A percentile compares a stretch with the other conserved stretches of the same genome.
Evolutionary conservation across 2,888 invertebrate species (phyloP).

Genomic region (Drosophila differens): DNA sequence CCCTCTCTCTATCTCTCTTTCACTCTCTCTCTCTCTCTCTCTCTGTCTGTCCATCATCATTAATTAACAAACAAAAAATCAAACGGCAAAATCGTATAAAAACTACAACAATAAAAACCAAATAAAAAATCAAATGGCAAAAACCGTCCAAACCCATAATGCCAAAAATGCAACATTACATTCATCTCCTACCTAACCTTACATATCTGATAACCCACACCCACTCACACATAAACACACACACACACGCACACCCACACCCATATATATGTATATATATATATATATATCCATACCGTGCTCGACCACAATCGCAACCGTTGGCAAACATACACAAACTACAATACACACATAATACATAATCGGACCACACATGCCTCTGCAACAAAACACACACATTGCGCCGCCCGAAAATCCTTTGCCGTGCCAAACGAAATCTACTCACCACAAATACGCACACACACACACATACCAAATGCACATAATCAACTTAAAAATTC

Average conservation of each 20-base stretch:
- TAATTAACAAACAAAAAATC: constrained; percentile 48
- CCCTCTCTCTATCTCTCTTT: not conserved
- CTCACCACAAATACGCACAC: constrained; percentile 24
- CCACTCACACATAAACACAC: constrained; percentile 11
- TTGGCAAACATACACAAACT: constrained; percentile 16
- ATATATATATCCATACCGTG: constrained; percentile 7
- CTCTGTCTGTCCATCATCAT: constrained; percentile 27
- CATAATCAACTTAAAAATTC: constrained; percentile 65
- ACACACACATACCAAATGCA: constrained; percentile 46
- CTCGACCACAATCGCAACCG: constrained; percentile 14
- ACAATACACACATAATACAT: constrained; percentile 16
- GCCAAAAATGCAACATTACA: constrained; percentile 29
- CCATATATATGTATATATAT: not conserved
- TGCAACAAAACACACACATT: constrained; percentile 27
- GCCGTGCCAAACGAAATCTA: constrained; percentile 37
- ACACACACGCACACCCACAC: constrained; percentile 11
- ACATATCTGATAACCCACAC: constrained; percentile 29
- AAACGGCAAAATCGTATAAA: constrained; percentile 28
- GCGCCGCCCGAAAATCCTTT: constrained; percentile 19
- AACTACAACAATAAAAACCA: constrained; percentile 7
- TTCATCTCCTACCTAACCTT: constrained; percentile 36
- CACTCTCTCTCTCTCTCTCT: too few species aligned
- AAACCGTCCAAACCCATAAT: constrained; percentile 37
- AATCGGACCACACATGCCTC: constrained; percentile 14
- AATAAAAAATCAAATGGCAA: constrained; percentile 13